phyloP scores from a whole-genome alignment of 2,113 vertebrate genomes.

The Forbesichthys agassizii region DNA sequence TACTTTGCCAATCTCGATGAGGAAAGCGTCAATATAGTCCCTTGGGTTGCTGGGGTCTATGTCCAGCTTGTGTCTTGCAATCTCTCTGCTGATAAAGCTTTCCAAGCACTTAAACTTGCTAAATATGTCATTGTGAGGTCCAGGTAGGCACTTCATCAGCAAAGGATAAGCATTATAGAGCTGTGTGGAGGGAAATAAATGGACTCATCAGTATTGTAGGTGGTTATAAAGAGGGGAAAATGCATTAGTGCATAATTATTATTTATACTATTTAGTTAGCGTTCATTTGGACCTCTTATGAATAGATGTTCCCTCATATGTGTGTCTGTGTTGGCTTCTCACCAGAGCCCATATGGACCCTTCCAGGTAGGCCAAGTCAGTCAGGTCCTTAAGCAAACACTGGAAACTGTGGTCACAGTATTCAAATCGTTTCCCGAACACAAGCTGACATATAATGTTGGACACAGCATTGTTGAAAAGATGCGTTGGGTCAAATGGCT shows the following conservation, averaged over 20 bases:
- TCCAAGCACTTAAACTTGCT: constrained; percentile 56
- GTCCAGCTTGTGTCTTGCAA: constrained; percentile 79
- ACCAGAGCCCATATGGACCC: constrained; percentile 77
- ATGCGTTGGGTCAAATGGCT: constrained; percentile 81
- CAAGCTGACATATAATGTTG: constrained; percentile 86
- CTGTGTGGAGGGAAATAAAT: constrained; percentile 55
- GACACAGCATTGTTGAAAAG: constrained; percentile 83
- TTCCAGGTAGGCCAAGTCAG: constrained; percentile 67
- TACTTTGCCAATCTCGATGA: constrained; percentile 81
- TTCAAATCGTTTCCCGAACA: constrained; percentile 84
- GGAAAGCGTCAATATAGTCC: constrained; percentile 85
- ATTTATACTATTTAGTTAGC: not conserved
- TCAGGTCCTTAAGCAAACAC: constrained; percentile 76
- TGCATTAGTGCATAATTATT: too few species aligned
- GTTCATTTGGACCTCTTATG: not conserved
- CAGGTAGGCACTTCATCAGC: constrained; percentile 79
- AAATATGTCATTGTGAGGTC: constrained; percentile 77
- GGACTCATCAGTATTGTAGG: not conserved
- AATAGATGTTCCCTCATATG: not conserved
- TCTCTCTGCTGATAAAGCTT: constrained; percentile 53
- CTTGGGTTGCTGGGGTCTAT: constrained; percentile 73
- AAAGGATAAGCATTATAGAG: constrained; percentile 77
- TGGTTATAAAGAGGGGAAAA: too few species aligned
- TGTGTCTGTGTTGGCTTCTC: constrained; percentile 12
- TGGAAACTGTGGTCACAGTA: constrained; percentile 80